Evolutionary conservation across 2,113 vertebrate species (phyloP).

Genomic region (Sceloporus undulatus): DNA sequence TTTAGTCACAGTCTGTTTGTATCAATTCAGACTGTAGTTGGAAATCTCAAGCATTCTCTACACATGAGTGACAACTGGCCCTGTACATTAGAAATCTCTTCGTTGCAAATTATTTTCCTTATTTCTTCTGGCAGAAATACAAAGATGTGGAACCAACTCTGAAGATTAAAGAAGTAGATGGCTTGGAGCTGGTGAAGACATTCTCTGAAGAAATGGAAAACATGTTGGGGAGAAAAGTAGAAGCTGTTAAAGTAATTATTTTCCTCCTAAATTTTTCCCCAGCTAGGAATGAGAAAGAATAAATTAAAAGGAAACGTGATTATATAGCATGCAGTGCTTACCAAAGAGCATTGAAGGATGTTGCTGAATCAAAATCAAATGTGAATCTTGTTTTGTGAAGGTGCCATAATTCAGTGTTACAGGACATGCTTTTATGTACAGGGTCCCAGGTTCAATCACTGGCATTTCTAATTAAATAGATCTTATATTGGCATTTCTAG

Average conservation of each 20-base stretch:
- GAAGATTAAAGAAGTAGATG: constrained; percentile 91
- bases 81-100: not conserved
- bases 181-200: constrained; percentile 89
- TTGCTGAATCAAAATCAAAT: constrained; percentile 30
- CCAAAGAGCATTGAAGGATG: constrained; percentile 17
- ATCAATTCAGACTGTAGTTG: not conserved
- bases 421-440: not conserved
- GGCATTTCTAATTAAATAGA: too few species aligned
- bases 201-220: constrained; percentile 95
- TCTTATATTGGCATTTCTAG: not conserved
- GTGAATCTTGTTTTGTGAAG: constrained; percentile 33
- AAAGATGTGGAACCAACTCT: constrained; percentile 90
- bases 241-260: constrained; percentile 88
- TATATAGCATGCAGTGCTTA: not conserved
- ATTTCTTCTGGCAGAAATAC: constrained; percentile 84
- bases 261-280: not conserved
- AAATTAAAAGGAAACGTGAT: constrained; percentile 23
- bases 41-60: not conserved
- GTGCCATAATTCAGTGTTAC: not conserved
- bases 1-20: not conserved
- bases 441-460: not conserved
- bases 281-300: constrained; percentile 45
- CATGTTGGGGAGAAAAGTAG: constrained; percentile 94
- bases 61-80: not conserved
- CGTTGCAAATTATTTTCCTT: constrained; percentile 33